These are phyloP conservation scores for Chrysemys picta DNA, from an alignment of 2,113 vertebrate genomes.

Conservation along the genomic window DNA sequence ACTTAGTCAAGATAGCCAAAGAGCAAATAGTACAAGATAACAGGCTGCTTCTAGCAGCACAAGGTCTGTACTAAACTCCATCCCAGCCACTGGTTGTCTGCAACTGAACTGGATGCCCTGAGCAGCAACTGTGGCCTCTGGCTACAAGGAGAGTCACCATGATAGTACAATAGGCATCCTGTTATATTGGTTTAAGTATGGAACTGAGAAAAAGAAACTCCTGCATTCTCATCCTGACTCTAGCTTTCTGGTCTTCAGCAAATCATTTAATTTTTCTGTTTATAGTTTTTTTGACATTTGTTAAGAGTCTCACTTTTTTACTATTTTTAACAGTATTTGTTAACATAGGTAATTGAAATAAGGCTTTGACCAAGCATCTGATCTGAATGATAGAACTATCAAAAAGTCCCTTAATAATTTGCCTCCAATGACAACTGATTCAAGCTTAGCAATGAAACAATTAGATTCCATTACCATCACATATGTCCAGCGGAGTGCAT, in stretches of 20 bases:
- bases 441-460: slow-evolving; percentile 64
- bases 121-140: neutral
- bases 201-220: slow-evolving; percentile 21
- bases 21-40: neutral
- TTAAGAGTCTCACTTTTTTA: neutral
- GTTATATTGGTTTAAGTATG: neutral
- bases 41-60: neutral
- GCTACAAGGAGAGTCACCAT: neutral
- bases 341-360: slow-evolving; percentile 38
- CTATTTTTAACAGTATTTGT: slow-evolving; percentile 63
- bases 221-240: slow-evolving; percentile 4
- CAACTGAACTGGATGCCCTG: neutral
- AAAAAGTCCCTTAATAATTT: slow-evolving; percentile 66
- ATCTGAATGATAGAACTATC: slow-evolving; percentile 71
- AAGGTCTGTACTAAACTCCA: neutral
- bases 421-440: slow-evolving; percentile 61
- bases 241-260: slow-evolving; percentile 55
- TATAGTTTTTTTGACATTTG: neutral
- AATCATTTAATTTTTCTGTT: slow-evolving; percentile 44
- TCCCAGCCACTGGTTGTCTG: neutral
- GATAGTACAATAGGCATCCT: neutral
- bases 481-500: slow-evolving; percentile 22
- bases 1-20: neutral
- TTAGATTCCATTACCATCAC: slow-evolving; percentile 55
- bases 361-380: slow-evolving; percentile 40